These are phyloP conservation scores for Epizoanthus ramosus DNA, from an alignment of 92 coral and sea anemone species.

Conservation along the genomic window DNA sequence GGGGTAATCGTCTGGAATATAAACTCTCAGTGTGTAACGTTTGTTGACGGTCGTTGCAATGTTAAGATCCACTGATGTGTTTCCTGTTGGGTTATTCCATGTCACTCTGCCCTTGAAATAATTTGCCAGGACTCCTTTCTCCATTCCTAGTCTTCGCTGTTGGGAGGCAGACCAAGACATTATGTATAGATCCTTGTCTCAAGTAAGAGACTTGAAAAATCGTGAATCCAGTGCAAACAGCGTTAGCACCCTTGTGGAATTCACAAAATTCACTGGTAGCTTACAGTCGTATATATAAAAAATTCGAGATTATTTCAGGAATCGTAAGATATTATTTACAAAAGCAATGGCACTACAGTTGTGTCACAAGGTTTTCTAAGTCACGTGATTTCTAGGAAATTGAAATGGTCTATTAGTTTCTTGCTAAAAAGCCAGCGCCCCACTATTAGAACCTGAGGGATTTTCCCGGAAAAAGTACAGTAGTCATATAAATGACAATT, in stretches of 20 bases:
- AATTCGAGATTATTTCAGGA: no score
- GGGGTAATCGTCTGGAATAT: conserved; percentile 73
- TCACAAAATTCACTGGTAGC: no score
- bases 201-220: no score
- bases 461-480: not conserved
- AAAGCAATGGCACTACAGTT: no score
- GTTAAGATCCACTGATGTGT: conserved; percentile 68
- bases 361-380: not conserved
- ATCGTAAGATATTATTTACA: no score
- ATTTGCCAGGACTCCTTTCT: conserved; percentile 60
- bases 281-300: no score
- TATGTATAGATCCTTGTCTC: not conserved
- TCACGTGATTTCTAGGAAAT: conserved; percentile 9
- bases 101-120: conserved; percentile 66
- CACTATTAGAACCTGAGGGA: not conserved
- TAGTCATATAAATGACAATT: not conserved
- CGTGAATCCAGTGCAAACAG: no score
- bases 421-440: not conserved
- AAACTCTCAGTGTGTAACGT: conserved; percentile 67
- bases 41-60: conserved; percentile 56
- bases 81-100: conserved; percentile 70
- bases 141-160: conserved; percentile 62
- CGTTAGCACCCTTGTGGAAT: no score
- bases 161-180: conserved; percentile 79
- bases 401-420: not conserved